Conservation (phyloP, 2,797 vertebrate species). For the Liasis olivaceus region DNA sequence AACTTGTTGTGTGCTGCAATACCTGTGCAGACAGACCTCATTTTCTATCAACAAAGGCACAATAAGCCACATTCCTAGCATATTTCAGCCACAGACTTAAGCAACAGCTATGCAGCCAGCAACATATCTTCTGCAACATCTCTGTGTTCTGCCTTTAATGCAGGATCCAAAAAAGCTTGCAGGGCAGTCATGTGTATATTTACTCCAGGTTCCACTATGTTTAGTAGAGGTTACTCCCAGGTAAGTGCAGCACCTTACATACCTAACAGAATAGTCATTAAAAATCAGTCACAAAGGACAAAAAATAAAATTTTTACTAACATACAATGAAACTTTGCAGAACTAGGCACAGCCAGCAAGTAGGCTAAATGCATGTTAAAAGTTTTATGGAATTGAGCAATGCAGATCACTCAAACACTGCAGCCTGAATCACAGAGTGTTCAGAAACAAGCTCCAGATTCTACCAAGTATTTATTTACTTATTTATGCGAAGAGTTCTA, state of each 20-base stretch:
- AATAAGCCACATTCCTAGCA: conserved; percentile 22
- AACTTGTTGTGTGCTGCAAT: conserved; percentile 10
- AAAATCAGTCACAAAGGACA: conserved; percentile 51
- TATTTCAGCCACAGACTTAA: conserved; percentile 65
- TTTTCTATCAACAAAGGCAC: conserved; percentile 32
- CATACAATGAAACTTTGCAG: conserved; percentile 46
- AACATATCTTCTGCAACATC: conserved; percentile 52
- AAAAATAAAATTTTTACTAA: conserved; percentile 40
- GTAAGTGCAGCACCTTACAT: conserved; percentile 11
- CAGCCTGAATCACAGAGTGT: conserved; percentile 38
- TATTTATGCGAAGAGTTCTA: not conserved
- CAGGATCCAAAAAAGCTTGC: conserved; percentile 55
- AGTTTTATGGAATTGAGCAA: conserved; percentile 57
- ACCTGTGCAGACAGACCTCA: conserved; percentile 12
- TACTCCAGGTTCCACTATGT: not conserved
- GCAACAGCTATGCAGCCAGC: conserved; percentile 61
- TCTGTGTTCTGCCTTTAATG: conserved; percentile 57
- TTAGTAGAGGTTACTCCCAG: not conserved
- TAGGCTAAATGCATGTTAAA: conserved; percentile 58
- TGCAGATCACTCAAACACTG: conserved; percentile 57
- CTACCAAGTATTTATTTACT: not conserved
- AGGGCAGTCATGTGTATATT: not conserved
- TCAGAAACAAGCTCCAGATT: conserved; percentile 30
- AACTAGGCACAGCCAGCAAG: conserved; percentile 44
- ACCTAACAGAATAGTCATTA: conserved; percentile 31